Evolutionary conservation across 2,888 invertebrate species (phyloP).

Genomic region (Parapristionchus giblindavisi): DNA sequence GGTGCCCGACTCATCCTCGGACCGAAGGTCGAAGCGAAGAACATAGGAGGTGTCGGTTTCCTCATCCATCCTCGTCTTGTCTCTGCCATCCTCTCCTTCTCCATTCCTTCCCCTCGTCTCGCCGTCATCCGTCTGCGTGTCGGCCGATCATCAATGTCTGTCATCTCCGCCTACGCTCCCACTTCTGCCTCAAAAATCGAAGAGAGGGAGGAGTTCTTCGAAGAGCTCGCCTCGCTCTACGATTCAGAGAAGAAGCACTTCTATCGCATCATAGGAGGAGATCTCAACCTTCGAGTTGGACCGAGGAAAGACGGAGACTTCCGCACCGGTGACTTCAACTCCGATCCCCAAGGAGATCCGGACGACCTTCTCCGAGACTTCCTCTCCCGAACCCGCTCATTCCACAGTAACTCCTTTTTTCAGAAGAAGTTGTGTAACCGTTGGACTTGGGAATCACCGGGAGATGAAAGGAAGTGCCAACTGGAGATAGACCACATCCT

Average conservation of each 20-base stretch:
- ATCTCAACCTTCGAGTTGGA: not conserved
- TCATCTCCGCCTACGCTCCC: slow-evolving; percentile 6
- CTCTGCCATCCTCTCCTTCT: not conserved
- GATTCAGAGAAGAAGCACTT: not conserved
- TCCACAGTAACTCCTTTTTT: slow-evolving; percentile 16
- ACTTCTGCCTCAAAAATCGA: not conserved
- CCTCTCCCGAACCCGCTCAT: not conserved
- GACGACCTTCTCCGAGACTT: slow-evolving; percentile 8
- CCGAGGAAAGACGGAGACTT: not conserved
- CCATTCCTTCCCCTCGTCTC: slow-evolving; percentile 20
- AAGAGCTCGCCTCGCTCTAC: not conserved
- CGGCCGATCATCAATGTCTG: not conserved
- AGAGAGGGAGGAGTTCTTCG: slow-evolving; percentile 12
- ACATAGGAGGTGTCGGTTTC: slow-evolving; percentile 22
- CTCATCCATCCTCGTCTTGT: slow-evolving; percentile 16
- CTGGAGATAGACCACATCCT: not conserved
- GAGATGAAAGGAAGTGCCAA: not conserved
- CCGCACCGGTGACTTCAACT: not conserved
- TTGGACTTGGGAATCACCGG: not conserved
- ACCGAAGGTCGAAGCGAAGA: not conserved
- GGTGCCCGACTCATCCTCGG: slow-evolving; percentile 15
- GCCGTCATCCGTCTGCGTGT: slow-evolving; percentile 1
- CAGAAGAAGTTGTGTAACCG: not conserved
- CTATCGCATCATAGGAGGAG: not conserved
- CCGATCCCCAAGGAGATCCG: slow-evolving; percentile 16